Evolutionary conservation across 2,888 invertebrate genomes (phyloP), one percentile per base, ranked within the genome.

Genomic region (Drosophila cyrtoloma): DNA sequence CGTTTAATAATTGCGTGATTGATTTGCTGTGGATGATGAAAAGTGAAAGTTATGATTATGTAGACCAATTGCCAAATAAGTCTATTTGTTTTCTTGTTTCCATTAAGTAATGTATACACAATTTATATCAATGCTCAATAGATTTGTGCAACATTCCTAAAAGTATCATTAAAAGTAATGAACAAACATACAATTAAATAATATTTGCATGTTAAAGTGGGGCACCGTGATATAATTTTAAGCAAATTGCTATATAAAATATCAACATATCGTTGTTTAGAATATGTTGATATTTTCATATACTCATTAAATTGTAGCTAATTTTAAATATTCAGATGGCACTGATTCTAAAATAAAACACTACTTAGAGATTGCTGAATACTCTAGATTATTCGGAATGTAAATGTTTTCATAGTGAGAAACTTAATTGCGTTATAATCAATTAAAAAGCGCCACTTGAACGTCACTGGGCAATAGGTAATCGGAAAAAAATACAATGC

Each of bases 1-100:
- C 55, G 63, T 69, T 74, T 52, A 47, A 68, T 71, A 66, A 74
- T 74, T 74, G 65, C 6, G 26, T 53, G 64, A 59, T 65, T 69
- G 60, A 60, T 53, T 65, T 42, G 52, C 32, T 42, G 12, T 52
- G n/a, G 39, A 32, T 32, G 61, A 62, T 35, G 50, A 69, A 61
- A 64, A 78, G 55, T 9, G 79, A 69, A 77, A 74, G 77, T 50
- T 52, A 47, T 51, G 42, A n/a, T 10, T 42, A 12, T 30, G 14
- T 35, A 7, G 7, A 52, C 35, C n/a, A 3, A 47, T 33, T 39
- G 37, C 7, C 28, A 37, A 19, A 37, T n/a, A 35, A 57, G 12
- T n/a, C 2, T 12, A 26, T 19, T 44, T 10, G 10, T 32, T 35
- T 12, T 30, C 5, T n/a, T 22, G 2, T 4, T 59, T 19, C 30